Conservation (phyloP, 2,113 vertebrate species). For the Xyrauchen texanus region DNA sequence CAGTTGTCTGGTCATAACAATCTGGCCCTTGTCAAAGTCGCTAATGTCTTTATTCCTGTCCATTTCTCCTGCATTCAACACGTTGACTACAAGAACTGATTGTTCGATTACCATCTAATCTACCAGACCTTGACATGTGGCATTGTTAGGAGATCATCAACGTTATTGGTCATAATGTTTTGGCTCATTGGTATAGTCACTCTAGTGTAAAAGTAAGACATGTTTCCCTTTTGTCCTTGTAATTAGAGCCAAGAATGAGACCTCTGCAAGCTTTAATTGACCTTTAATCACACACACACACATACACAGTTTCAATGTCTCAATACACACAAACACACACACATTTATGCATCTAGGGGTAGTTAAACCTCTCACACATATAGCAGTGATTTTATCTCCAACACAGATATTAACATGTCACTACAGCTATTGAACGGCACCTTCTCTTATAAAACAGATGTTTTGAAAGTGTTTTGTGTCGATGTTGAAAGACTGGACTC, state of each 20-base stretch:
- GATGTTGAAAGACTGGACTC: not conserved
- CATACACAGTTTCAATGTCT: too few species aligned
- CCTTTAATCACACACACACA: constrained; percentile 49
- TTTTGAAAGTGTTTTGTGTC: constrained; percentile 24
- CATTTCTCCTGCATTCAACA: too few species aligned
- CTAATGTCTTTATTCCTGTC: too few species aligned
- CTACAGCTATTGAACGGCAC: not conserved
- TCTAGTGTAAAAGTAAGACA: constrained; percentile 4
- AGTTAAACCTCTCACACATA: not conserved
- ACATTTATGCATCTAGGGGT: too few species aligned
- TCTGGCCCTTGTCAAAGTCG: too few species aligned
- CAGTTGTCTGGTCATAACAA: too few species aligned
- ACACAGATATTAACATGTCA: not conserved
- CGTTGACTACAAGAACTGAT: too few species aligned
- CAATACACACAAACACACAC: not conserved
- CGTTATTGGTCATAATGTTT: too few species aligned
- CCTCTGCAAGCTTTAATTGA: constrained; percentile 57
- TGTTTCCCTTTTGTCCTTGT: constrained; percentile 21
- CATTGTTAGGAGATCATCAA: too few species aligned
- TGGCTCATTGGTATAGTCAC: not conserved
- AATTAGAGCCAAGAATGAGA: constrained; percentile 47
- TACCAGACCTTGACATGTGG: too few species aligned
- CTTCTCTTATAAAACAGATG: constrained; percentile 10
- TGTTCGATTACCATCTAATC: too few species aligned
- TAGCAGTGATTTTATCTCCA: constrained; percentile 28